phyloP scores from a whole-genome alignment of 2,888 invertebrate species.

The Creontiades dilutus region DNA sequence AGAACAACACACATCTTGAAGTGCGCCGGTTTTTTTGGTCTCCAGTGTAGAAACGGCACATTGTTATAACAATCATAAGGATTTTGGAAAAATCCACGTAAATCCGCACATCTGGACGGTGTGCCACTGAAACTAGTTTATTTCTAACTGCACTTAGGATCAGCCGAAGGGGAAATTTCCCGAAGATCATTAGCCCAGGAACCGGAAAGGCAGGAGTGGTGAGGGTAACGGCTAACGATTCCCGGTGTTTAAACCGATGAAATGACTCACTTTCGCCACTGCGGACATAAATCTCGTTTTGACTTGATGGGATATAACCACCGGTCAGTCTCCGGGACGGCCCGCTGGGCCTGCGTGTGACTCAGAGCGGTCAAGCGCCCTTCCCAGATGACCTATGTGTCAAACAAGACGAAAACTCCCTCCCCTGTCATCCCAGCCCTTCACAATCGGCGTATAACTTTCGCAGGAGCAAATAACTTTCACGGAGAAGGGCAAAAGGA shows the following conservation, averaged over 20 bases:
- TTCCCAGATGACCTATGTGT: slow-evolving; percentile 54
- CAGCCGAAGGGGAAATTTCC: background rate
- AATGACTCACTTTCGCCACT: slow-evolving; percentile 50
- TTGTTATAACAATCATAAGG: too few relatives aligned
- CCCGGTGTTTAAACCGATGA: slow-evolving; percentile 23
- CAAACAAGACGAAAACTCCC: slow-evolving; percentile 36
- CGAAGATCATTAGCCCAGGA: background rate
- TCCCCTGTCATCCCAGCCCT: background rate
- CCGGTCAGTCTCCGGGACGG: slow-evolving; percentile 66
- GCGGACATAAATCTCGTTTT: slow-evolving; percentile 64
- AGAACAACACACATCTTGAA: too few relatives aligned
- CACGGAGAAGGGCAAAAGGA: background rate
- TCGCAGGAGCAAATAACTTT: slow-evolving; percentile 56
- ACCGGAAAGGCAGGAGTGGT: background rate
- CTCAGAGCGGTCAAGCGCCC: slow-evolving; percentile 20
- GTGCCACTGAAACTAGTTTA: too few relatives aligned
- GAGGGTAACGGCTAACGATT: slow-evolving; percentile 17
- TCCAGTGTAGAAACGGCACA: too few relatives aligned
- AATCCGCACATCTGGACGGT: too few relatives aligned
- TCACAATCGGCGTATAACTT: background rate
- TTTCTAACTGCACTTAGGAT: background rate
- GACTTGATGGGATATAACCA: slow-evolving; percentile 69
- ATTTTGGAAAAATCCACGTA: too few relatives aligned
- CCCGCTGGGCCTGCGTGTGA: slow-evolving; percentile 4
- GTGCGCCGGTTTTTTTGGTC: too few relatives aligned